Evolutionary conservation across 2,888 invertebrate genomes (phyloP), one percentile per base, ranked within the genome.

Genomic region (Mechanitis mazaeus): DNA sequence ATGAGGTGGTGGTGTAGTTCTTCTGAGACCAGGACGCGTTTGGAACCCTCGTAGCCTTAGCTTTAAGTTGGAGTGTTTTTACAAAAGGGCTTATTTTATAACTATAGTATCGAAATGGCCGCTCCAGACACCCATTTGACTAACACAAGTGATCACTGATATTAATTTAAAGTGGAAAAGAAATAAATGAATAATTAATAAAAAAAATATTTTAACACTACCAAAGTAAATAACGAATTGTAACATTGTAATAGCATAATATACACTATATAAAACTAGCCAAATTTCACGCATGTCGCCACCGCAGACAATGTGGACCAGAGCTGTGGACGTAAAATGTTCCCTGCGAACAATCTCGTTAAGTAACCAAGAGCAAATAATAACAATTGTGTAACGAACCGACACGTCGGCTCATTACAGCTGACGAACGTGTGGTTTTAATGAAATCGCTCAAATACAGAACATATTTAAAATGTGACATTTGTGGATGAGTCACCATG

Each of bases 361-460:
- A 63, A 63, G 63, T 63, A 63, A 59, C 63, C 59, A 59, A 63
- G 59, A 59, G 59, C 64, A 64, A 64, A 64, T 64, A 64, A 64
- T 64, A 64, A 64, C 64, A 64, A 59, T 66, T 61, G 66, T 59
- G 64, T 66, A 66, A 66, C 66, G 66, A 64, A 64, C 64, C 64
- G 66, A 47, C 61, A 59, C 55, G 62, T 47, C 58, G 66, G 56
- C 56, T 59, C 59, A 33, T 63, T 59, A 54, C 60, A 59, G 50
- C 50, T 50, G 50, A 50, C 56, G 33, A 45, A 31, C 56, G 62
- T 47, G 47, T 55, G 59, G 28, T 56, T 53, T 60, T 54, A 58
- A 58, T 58, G 53, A 58, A 53, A 58, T 33, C 42, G 33, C 56
- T 45, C 45, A 12, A 28, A 58, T 58, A 42, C 12, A 31, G 6